Conservation (phyloP, 2,113 vertebrate genomes). For the Corythornis madagascariensis region DNA sequence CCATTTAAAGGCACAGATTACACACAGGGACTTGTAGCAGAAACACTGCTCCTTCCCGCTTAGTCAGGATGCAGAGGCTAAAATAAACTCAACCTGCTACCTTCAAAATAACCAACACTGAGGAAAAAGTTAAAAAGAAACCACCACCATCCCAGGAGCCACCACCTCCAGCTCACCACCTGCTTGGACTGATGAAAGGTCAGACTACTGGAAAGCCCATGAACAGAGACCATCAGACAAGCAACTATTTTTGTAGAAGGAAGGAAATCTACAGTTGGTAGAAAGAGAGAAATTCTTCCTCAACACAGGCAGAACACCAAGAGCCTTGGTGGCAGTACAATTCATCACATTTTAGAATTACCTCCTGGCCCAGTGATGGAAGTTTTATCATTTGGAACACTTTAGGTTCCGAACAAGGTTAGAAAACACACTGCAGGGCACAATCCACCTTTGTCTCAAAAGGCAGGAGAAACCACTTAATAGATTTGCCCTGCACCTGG, state of each 20-base stretch:
- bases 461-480: background rate
- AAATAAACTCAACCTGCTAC: background rate
- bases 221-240: background rate
- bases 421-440: background rate
- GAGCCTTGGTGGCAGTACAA: background rate
- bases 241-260: background rate
- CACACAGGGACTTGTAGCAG: background rate
- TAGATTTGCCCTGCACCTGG: background rate
- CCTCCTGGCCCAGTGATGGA: background rate
- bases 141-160: background rate
- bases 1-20: background rate
- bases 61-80: background rate
- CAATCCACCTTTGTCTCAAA: background rate
- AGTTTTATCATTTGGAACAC: background rate
- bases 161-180: background rate
- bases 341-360: background rate
- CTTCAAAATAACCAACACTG: background rate
- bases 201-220: background rate
- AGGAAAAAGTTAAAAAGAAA: background rate
- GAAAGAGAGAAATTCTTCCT: background rate
- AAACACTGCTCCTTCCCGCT: background rate
- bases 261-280: background rate
- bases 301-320: background rate
- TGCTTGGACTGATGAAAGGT: rapidly evolving
- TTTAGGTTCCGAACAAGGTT: background rate